Conservation (phyloP, 2,113 vertebrate species). For the Elgaria multicarinata region DNA sequence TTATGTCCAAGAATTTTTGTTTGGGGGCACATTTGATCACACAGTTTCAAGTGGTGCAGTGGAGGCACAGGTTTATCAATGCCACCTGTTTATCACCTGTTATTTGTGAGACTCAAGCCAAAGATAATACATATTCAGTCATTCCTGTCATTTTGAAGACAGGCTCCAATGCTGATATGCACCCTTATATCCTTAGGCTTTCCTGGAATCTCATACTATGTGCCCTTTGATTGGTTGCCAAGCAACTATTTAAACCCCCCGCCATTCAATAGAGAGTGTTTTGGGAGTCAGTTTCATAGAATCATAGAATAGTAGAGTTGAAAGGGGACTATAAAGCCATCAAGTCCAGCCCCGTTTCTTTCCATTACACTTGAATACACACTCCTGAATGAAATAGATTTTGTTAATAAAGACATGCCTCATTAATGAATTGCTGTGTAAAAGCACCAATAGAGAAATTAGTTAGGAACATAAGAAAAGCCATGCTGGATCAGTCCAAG, state of each 20-base stretch:
- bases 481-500: no score
- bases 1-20: background rate
- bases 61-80: background rate
- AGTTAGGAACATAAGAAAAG: background rate
- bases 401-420: rapidly evolving
- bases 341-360: no score
- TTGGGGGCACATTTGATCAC: background rate
- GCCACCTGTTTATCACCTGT: background rate
- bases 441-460: background rate
- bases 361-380: conserved; percentile 29
- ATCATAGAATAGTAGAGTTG: no score
- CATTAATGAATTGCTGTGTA: background rate
- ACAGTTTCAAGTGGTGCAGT: background rate
- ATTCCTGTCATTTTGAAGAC: background rate
- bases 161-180: background rate
- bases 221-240: conserved; percentile 54
- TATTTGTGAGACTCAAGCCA: background rate
- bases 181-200: conserved; percentile 37
- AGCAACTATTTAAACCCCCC: no score
- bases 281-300: background rate
- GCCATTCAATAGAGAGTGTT: rapidly evolving
- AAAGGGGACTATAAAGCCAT: no score
- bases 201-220: conserved; percentile 12
- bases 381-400: conserved; percentile 1
- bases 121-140: conserved; percentile 12